Conservation (phyloP, 2,888 invertebrate species). For the Caenorhabditis doughertyi region DNA sequence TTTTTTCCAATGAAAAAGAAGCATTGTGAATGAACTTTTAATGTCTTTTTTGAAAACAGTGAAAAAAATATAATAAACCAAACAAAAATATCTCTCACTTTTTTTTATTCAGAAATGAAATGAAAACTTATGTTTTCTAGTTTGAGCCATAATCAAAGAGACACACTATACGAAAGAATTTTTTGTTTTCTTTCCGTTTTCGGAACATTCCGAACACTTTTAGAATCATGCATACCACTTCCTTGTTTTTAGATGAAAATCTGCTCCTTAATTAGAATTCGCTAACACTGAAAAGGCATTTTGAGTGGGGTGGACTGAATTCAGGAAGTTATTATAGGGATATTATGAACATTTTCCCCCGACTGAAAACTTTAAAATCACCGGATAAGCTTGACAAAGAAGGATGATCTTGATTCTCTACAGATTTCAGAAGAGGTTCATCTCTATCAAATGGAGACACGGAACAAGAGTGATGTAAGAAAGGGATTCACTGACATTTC, state of each 20-base stretch:
- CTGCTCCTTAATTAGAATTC: conserved; percentile 25
- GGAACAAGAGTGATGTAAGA: conserved; percentile 25
- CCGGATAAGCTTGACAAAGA: not conserved
- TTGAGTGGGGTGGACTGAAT: not conserved
- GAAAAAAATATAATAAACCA: not conserved
- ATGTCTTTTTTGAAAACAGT: not conserved
- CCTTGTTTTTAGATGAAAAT: conserved; percentile 12
- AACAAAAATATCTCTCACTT: too few species aligned
- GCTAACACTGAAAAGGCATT: not conserved
- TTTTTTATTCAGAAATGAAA: not conserved
- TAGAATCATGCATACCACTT: conserved; percentile 19
- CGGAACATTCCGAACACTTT: conserved; percentile 22
- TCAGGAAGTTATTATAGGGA: conserved; percentile 1
- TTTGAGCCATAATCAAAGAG: not conserved
- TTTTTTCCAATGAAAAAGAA: not conserved
- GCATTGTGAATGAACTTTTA: not conserved
- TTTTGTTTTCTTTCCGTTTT: not conserved
- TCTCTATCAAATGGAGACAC: not conserved
- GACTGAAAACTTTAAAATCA: not conserved
- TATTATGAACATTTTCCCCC: not conserved
- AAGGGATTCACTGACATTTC: conserved; percentile 12
- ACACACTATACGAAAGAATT: conserved; percentile 5
- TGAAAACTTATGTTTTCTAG: conserved; percentile 15
- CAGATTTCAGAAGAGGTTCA: conserved; percentile 14
- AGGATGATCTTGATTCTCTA: conserved; percentile 2